Base-by-base conservation (phyloP, 2,797 vertebrate species). In the Gymnothorax javanicus region DNA sequence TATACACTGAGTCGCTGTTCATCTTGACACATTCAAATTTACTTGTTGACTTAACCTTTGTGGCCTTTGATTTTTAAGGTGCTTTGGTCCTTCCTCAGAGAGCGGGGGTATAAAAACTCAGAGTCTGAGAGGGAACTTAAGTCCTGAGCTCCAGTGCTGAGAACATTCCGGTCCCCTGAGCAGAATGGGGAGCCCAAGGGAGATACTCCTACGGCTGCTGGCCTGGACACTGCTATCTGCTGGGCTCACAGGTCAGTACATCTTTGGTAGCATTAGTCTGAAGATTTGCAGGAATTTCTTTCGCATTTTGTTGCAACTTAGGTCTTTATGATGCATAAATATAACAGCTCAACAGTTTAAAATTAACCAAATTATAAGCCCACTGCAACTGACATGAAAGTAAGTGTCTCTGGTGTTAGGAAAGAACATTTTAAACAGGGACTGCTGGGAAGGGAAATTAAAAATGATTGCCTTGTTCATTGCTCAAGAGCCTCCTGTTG, bases 101-200 rank as follows among this genome's bases (percentile, higher is more conserved):
- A 13, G 27, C 52, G 86, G 88, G 87, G 86, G 85, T 94, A 95
- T 95, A 95, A 94, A 94, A 86, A n/a, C 86, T 17, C 87, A 88
- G 56, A 54, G 25, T 75, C 82, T 67, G 87, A 67, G 89, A 85
- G 33, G 81, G 87, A 62, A n/a, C 84, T 84, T n/a, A 86, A 67
- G 86, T 90, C 87, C 93, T 84, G 4, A 91, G 75, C 86, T 86
- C 84, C 87, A 79, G 83, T 87, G 84, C 89, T 88, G 67, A 86
- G 86, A 85, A 82, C 62, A 86, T 88, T 90, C 83, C 84, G 84
- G 81, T 85, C 71, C 88, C 91, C 89, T 87, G 88, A 86, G 71
- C 84, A 71, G 57, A 87, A 93, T 93, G 92, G 89, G 87, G 88
- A 92, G 73, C 58, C 59, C 81, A 52, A 82, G 77, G 62, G 73